Evolutionary conservation across 1,140 invertebrate genomes (phyloP), one percentile per base, ranked within the genome.

Genomic region (Trichogramma pretiosum): DNA sequence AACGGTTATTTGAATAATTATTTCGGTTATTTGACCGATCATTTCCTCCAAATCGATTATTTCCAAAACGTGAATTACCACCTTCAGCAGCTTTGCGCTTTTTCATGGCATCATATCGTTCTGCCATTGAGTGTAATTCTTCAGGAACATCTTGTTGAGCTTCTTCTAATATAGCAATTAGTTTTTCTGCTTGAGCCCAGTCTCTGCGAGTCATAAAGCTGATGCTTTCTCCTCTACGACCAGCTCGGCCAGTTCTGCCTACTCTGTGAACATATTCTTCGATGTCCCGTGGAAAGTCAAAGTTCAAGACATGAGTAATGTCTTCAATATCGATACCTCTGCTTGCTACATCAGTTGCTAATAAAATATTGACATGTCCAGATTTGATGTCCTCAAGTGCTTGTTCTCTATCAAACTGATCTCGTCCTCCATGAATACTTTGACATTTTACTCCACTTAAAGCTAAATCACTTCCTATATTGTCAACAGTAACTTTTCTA

Each of bases 311-410:
- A 67, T 84, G 75, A 3, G 89, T 92, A 3, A 96, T 78, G 62
- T 94, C 89, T 64, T 87, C 84, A 30, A 96, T 92, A 66, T 97
- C 92, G 36, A 96, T 79, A 22, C 93, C 92, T 55, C 92, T 74
- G 22, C 89, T 90, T 1, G 90, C 92, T 14, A 96, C 85, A 77
- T 96, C 93, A n/a, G 93, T 95, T 3, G 92, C 92, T 17, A 95
- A 78, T n/a, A 96, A 73, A 53, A 95, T 88, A 24, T 75, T 75
- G 0, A 86, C 83, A 5, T 67, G 61, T 0, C 89, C 89, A 48
- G 72, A 74, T 58, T 84, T 84, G 47, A 96, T 81, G 55, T 93
- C 89, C 24, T 80, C 77, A 8, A 95, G 69, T 8, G 91, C 89
- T 64, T 81, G 81, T 64, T 95, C 91, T 36, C 92, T 72, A 60